Conservation (phyloP, 2,113 vertebrate genomes). For the Pangasianodon gigas region DNA sequence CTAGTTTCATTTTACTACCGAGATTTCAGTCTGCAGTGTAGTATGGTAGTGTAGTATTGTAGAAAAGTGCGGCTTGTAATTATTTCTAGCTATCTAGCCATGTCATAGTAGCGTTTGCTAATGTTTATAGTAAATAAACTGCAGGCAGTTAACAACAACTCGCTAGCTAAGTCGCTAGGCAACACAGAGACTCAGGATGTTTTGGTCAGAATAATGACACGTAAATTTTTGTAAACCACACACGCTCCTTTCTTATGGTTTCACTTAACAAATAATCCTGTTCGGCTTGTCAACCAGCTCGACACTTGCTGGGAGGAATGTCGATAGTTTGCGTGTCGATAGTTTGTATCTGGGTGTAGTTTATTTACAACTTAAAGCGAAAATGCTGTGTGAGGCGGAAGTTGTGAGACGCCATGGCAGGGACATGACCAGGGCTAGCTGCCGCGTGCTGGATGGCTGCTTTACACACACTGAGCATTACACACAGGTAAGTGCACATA, state of each 20-base stretch:
- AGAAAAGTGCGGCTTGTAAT: neutral
- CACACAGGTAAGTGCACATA: constrained; percentile 8
- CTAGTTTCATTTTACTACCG: neutral
- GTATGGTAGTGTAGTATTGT: too few relatives aligned
- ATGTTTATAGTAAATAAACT: neutral
- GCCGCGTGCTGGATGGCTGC: neutral
- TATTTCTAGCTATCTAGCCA: neutral
- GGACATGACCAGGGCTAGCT: neutral
- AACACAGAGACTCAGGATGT: neutral
- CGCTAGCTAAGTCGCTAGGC: neutral
- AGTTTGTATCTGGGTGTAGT: neutral
- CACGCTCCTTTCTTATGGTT: neutral
- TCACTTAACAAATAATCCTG: neutral
- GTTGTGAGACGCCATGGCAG: neutral
- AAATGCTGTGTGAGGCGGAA: neutral
- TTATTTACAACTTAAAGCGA: neutral
- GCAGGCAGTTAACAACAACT: neutral
- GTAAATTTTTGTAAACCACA: neutral
- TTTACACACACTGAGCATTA: neutral
- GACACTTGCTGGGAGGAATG: neutral
- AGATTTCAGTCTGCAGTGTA: neutral
- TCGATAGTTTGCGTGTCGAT: neutral
- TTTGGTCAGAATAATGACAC: neutral
- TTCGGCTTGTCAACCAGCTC: neutral
- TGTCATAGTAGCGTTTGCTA: neutral